Conservation (phyloP, 2,888 invertebrate species). For the Magallana nippona region DNA sequence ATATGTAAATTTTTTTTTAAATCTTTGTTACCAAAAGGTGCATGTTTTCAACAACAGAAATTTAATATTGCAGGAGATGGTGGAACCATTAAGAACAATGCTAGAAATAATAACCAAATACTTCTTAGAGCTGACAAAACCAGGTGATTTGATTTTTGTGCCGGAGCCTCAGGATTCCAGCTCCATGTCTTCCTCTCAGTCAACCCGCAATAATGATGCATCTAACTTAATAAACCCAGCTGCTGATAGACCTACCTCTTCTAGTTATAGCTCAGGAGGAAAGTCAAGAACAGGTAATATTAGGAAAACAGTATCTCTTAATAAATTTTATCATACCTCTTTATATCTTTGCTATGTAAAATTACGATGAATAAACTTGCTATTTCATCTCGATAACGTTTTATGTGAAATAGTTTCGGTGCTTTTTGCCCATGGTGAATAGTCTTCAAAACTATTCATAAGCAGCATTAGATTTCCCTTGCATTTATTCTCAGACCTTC, state of each 20-base stretch:
- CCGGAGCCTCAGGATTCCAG: background rate
- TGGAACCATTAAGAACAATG: slow-evolving; percentile 74
- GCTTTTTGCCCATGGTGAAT: no score
- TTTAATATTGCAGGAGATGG: slow-evolving; percentile 73
- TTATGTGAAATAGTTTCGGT: no score
- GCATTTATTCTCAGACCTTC: no score
- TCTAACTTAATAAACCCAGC: slow-evolving; percentile 27
- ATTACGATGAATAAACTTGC: no score
- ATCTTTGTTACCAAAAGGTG: no score
- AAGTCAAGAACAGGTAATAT: background rate
- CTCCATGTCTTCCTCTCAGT: slow-evolving; percentile 8
- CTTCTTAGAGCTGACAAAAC: slow-evolving; percentile 58
- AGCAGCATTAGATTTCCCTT: no score
- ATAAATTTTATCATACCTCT: background rate
- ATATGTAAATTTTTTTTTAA: no score
- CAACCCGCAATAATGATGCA: background rate
- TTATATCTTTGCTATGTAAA: no score
- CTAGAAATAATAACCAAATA: slow-evolving; percentile 75
- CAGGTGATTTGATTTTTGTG: background rate
- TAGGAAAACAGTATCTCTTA: background rate
- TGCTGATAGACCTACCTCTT: slow-evolving; percentile 36
- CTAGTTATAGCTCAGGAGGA: background rate
- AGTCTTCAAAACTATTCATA: no score
- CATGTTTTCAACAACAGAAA: background rate
- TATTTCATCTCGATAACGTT: no score